Conservation (phyloP, 2,797 vertebrate species). For the Gephyroberyx darwinii region DNA sequence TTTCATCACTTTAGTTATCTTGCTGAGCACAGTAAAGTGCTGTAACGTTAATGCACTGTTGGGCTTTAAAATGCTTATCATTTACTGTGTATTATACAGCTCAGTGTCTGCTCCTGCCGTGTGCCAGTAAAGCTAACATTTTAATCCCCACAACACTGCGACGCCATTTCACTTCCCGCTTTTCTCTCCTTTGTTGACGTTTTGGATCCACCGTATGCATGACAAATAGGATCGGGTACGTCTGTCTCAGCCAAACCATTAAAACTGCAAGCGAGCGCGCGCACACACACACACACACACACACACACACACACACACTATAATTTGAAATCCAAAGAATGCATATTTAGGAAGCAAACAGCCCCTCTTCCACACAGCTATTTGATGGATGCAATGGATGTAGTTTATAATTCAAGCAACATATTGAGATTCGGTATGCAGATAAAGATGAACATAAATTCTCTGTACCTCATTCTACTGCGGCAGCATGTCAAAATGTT, state of each 20-base stretch:
- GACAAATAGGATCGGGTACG: conserved; percentile 54
- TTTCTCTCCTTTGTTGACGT: conserved; percentile 38
- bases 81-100: conserved; percentile 44
- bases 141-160: conserved; percentile 36
- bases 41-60: conserved; percentile 35
- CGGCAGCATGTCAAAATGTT: conserved; percentile 19
- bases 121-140: conserved; percentile 38
- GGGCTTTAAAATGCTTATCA: conserved; percentile 45
- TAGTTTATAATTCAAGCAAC: conserved; percentile 14
- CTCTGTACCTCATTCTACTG: conserved; percentile 1
- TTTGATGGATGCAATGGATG: not conserved
- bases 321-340: not conserved
- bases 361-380: too few relatives aligned
- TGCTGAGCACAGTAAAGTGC: conserved; percentile 35
- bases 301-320: not conserved
- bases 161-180: conserved; percentile 29
- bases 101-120: conserved; percentile 41
- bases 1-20: conserved; percentile 38
- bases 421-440: conserved; percentile 18
- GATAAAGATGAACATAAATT: conserved; percentile 19
- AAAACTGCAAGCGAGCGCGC: conserved; percentile 19
- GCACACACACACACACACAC: conserved; percentile 8
- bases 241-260: conserved; percentile 27
- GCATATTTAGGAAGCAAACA: not conserved
- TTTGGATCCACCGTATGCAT: conserved; percentile 37